Base-by-base conservation (phyloP, 2,888 invertebrate species). In the Cataglyphis albicans region DNA sequence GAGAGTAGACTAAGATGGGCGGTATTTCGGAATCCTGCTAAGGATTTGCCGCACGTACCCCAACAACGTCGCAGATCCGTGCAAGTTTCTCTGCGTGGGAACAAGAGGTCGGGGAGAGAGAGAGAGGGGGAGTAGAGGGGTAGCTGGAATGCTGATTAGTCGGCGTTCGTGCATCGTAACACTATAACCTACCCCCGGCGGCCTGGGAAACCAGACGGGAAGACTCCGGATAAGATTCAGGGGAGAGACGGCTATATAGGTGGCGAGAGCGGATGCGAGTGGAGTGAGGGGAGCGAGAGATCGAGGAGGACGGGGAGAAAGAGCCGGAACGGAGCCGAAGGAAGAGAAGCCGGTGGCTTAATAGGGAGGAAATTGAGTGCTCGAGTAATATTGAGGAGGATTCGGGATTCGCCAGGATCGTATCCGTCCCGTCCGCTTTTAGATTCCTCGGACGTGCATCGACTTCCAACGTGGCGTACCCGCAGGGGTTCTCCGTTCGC, bases 361-460 rank as follows among this genome's bases (percentile, higher is more conserved):
- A 94, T 94, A 94, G 94, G 94, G 94, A 94, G 94, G 94, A 94
- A 94, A 94, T 94, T 94, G 94, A 94, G 94, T 94, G 94, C 94
- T 94, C 93, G 93, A 94, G 94, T 93, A 94, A 94, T 94, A 94
- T 94, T 94, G 94, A 94, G 93, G 94, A 93, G 93, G 93, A 94
- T 94, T 94, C 93, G 91, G 92, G 93, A 93, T 93, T 93, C 93
- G 92, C 91, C 91, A 90, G 91, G 91, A 90, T 91, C 90, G 91
- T 92, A 92, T 93, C 93, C 92, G 92, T 92, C 93, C 75, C 92
- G 92, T 92, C 91, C 92, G 92, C 91, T 93, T 93, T 93, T 90
- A 92, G 91, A 94, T 94, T 94, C 93, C 92, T 92, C 90, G 89
- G 91, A 91, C 93, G 93, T 93, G 92, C 92, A 92, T 90, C 92